Evolutionary conservation across 2,113 vertebrate species (phyloP), one percentile per base, ranked within the genome.

Genomic region (Microcebus ravelobensis): DNA sequence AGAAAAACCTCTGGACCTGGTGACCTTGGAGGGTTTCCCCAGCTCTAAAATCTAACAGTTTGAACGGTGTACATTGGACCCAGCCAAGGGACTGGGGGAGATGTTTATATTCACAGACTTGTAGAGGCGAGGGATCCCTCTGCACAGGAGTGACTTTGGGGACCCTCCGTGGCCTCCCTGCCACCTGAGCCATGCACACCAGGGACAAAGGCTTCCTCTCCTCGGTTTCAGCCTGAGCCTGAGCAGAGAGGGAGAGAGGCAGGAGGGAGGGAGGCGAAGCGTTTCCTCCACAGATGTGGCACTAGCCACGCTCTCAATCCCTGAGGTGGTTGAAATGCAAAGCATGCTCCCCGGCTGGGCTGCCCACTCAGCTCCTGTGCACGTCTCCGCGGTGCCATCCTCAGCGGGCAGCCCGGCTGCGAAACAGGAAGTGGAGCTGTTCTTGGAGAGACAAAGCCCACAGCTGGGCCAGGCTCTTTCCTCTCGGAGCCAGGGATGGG

Each of bases 251-350:
- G 79, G 59, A 93, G 83, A 59, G 65, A 70, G 50, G 1, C 1
- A 27, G 68, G 31, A 70, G 21, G 34, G 52, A 85, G 18, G n/a
- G 14, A 23, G 25, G 25, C 45, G 27, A 74, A 79, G 71, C 68
- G n/a, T 76, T 91, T 96, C 94, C 93, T 92, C 31, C 21, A 31
- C 95, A 95, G 97, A 94, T 96, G 97, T 71, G 87, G 83, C 55
- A 48, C 31, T 29, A 68, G 83, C 50, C 45, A 67, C 1, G 0
- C 95, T 95, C 25, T 63, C 25, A 96, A 96, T 94, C 27, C 67
- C 36, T 2, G 3, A 90, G 85, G 73, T 29, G 31, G 86, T 89
- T 94, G 96, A 70, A 89, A 93, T 89, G 86, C 90, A 89, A 45
- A 83, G 87, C 27, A 4, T 11, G 90, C 23, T 20, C 7, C 42